Evolutionary conservation across 2,797 vertebrate species (phyloP).

Genomic region (Sebastes ruberrimus): DNA sequence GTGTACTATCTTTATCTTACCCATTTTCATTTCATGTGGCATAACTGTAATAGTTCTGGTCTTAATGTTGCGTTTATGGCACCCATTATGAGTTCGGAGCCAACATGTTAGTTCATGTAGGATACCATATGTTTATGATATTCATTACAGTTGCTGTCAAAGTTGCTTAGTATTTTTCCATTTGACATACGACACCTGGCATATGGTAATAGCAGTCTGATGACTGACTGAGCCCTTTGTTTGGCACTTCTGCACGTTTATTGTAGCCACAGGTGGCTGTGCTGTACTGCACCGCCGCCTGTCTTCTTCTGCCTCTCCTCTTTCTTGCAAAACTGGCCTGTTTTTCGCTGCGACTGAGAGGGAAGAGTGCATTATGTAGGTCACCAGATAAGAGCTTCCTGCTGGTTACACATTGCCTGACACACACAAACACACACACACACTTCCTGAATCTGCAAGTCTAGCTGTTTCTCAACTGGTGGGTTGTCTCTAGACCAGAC

Average conservation of each 20-base stretch:
- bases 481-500: conserved; percentile 19
- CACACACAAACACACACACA: conserved; percentile 1
- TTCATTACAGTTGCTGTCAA: not conserved
- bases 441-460: conserved; percentile 60
- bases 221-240: conserved; percentile 63
- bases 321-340: conserved; percentile 56
- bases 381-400: conserved; percentile 78
- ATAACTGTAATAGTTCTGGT: not conserved
- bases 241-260: conserved; percentile 45
- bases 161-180: conserved; percentile 58
- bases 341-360: conserved; percentile 54
- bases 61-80: not conserved
- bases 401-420: conserved; percentile 75
- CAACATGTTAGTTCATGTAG: conserved; percentile 16
- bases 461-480: conserved; percentile 28
- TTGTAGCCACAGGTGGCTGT: conserved; percentile 65
- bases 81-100: not conserved
- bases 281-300: not conserved
- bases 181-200: conserved; percentile 49
- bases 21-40: not conserved
- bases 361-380: conserved; percentile 72
- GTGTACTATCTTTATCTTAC: not conserved
- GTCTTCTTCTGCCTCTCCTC: conserved; percentile 22
- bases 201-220: conserved; percentile 24
- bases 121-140: not conserved